These are phyloP conservation scores for Channa argus DNA, from an alignment of 2,113 vertebrate species.

Conservation along the genomic window DNA sequence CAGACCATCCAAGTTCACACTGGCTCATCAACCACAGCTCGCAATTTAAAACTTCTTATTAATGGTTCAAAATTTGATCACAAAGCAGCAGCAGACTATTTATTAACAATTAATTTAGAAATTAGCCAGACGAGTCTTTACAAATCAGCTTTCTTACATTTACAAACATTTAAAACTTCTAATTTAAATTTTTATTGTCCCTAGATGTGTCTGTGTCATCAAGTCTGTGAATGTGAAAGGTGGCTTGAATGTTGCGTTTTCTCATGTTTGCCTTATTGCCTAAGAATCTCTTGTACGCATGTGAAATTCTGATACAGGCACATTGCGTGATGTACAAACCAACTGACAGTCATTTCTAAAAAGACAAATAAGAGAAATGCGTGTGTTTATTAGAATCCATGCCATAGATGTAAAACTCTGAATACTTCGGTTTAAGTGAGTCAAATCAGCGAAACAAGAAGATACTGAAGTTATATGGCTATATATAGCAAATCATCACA, in stretches of 20 bases:
- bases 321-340: slow-evolving; percentile 6
- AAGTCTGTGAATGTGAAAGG: neutral
- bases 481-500: slow-evolving; percentile 49
- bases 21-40: neutral
- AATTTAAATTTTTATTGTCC: too few species aligned
- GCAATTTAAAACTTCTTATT: neutral
- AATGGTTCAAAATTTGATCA: neutral
- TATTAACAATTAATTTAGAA: neutral
- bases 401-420: neutral
- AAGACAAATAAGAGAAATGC: neutral
- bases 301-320: slow-evolving; percentile 44
- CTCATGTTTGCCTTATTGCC: slow-evolving; percentile 38
- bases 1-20: neutral
- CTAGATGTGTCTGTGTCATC: neutral
- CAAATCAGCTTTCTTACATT: too few species aligned
- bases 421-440: neutral
- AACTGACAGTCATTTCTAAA: neutral
- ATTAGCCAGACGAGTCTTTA: too few species aligned
- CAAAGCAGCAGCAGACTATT: neutral
- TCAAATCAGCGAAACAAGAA: slow-evolving; percentile 13
- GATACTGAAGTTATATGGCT: slow-evolving; percentile 34
- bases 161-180: too few species aligned
- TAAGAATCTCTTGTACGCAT: slow-evolving; percentile 22
- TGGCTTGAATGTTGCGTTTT: slow-evolving; percentile 33
- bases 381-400: slow-evolving; percentile 9